Conservation (phyloP, 2,797 vertebrate species). For the Acipenser transmontanus region DNA sequence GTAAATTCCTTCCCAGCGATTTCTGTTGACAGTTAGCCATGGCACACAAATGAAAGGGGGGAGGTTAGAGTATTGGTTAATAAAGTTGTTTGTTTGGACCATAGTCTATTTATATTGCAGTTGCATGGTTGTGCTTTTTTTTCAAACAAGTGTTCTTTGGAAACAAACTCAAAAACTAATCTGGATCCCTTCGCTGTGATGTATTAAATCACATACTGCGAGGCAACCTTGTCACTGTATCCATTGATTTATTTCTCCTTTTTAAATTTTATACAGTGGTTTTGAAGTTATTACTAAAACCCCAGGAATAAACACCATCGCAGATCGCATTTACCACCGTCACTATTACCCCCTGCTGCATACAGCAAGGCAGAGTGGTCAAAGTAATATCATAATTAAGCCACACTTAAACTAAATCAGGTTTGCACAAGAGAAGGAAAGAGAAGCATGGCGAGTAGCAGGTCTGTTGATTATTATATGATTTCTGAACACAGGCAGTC, state of each 20-base stretch:
- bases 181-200: neutral
- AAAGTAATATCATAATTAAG: slow-evolving; percentile 26
- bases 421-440: slow-evolving; percentile 14
- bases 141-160: too few relatives aligned
- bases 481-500: slow-evolving; percentile 47
- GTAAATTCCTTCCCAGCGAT: too few relatives aligned
- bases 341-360: neutral
- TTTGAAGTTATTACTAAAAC: slow-evolving; percentile 15
- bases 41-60: too few relatives aligned
- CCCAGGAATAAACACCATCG: neutral
- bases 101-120: too few relatives aligned
- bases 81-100: too few relatives aligned
- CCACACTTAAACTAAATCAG: slow-evolving; percentile 24
- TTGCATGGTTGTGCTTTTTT: too few relatives aligned
- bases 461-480: slow-evolving; percentile 45
- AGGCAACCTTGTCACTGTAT: neutral
- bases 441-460: slow-evolving; percentile 23
- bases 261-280: slow-evolving; percentile 6
- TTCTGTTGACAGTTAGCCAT: too few relatives aligned
- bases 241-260: slow-evolving; percentile 2
- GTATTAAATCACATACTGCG: neutral
- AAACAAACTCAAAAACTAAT: too few relatives aligned
- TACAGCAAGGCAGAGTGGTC: slow-evolving; percentile 9
- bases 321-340: slow-evolving; percentile 5
- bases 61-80: too few relatives aligned